phyloP scores from a whole-genome alignment of 2,797 vertebrate genomes.

The Tragopan temminckii region DNA sequence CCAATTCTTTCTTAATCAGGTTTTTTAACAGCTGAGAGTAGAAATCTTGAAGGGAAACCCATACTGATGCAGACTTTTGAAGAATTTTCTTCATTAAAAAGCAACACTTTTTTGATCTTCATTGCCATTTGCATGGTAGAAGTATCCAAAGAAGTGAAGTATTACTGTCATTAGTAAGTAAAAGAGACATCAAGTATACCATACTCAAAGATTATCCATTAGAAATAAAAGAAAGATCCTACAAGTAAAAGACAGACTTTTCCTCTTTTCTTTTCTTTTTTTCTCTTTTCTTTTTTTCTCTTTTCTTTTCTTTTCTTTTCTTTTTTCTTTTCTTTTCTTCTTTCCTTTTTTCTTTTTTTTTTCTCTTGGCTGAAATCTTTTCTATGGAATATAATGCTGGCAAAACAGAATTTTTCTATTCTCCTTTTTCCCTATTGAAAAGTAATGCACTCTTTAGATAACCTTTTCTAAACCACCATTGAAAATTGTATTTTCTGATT shows the following conservation, averaged over 20 bases:
- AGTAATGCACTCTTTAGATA: constrained; percentile 57
- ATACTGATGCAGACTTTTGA: neutral
- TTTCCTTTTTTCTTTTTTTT: neutral
- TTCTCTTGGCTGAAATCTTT: constrained; percentile 19
- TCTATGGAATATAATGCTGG: constrained; percentile 51
- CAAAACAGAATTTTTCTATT: constrained; percentile 75
- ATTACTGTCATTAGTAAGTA: constrained; percentile 56
- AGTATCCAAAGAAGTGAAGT: constrained; percentile 42
- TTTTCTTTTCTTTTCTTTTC: constrained; percentile 5
- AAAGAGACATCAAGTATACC: constrained; percentile 49
- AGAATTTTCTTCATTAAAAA: constrained; percentile 28
- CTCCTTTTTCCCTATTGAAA: constrained; percentile 71
- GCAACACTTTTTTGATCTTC: constrained; percentile 22
- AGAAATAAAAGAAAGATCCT: constrained; percentile 63
- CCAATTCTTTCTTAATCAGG: neutral
- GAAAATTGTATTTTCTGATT: constrained; percentile 87
- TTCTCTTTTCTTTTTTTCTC: neutral
- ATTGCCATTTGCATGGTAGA: constrained; percentile 50
- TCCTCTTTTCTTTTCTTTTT: constrained; percentile 4
- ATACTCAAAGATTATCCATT: constrained; percentile 54
- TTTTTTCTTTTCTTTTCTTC: neutral
- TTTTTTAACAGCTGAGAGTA: neutral
- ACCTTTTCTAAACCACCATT: constrained; percentile 82
- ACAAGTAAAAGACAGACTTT: neutral
- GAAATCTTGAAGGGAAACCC: neutral